Evolutionary conservation across 2,888 invertebrate species (phyloP), one percentile per base, ranked within the genome.

Genomic region (Willowsia nigromaculata): DNA sequence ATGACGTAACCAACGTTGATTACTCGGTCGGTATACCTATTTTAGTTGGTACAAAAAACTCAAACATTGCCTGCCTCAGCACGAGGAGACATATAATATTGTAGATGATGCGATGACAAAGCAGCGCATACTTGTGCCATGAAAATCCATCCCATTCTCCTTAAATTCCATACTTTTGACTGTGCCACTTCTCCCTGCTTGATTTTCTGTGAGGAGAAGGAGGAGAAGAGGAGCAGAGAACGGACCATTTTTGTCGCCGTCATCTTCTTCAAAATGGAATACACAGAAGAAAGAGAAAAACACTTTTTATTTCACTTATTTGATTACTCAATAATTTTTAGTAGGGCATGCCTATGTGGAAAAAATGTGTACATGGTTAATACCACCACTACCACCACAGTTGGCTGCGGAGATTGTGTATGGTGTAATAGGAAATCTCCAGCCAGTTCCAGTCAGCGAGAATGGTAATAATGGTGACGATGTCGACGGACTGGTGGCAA

Each of bases 1-100:
- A 56, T 86, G 86, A 86, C 86, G 81, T 71, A 86, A 86, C 86
- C 56, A 86, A 86, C 86, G 86, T 80, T 86, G 86, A 40, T 68
- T 80, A 40, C 50, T 78, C n/a, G 33, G 7, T 56, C 76, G 50
- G 50, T 47, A 50, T 50, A 18, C 25, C 9, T 71, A 68, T 27
- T 15, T 9, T 43, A 30, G 13, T 9, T 62, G 25, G 13, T 53
- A 9, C 59, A 68, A 68, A 68, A 0, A 33, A 18, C 40, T n/a
- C n/a, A n/a, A n/a, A 65, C 4, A 37, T 2, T 15, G 65, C 1
- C 18, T 25, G 33, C 74, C 25, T 37, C 40, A 40, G 40, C 25
- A 25, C 15, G n/a, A 40, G 22, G 15, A 25, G 5, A 9, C 11
- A 62, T 62, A n/a, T n/a, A n/a, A n/a, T n/a, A n/a, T n/a, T n/a